Evolutionary conservation across 2,113 vertebrate species (phyloP), one percentile per base, ranked within the genome.

Genomic region (Aphelocoma coerulescens): DNA sequence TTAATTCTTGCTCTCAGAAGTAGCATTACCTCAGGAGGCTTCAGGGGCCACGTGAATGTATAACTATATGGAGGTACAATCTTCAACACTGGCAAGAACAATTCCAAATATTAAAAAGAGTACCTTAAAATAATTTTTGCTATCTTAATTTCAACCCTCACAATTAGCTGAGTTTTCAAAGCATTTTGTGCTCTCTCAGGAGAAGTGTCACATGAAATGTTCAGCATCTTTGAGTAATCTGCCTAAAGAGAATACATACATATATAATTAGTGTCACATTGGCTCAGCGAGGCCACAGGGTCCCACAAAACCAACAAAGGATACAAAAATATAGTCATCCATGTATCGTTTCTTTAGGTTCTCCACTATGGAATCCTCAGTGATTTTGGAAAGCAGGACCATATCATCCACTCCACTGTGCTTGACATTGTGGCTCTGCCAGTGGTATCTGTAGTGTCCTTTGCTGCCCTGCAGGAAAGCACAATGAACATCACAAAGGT

Each of bases 261-360:
- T 4, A 32, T 4, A 3, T 1, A 21, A 58, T 51, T 13, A 63
- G 19, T 59, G 49, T 59, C 61, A 43, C 19, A 26, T 1, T 39
- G 51, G 28, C 67, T 65, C 63, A 90, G 32, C 27, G 72, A 74
- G 44, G 54, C 55, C 5, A 35, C 5, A 1, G 48, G 37, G 67
- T 28, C 51, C 37, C 11, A 16, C 44, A 48, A 43, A 91, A 62
- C 15, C 41, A 57, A 2, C 21, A 96, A 99, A 99, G 99, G 99
- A 99, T 99, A 99, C 99, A 97, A 99, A 99, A 97, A 99, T 99
- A 91, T 98, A 99, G 97, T 99, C 99, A 51, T 99, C 99, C 99
- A 99, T 99, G 97, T 99, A 99, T 98, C 99, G 98, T 97, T 99
- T 99, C 98, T 99, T 99, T 28, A 99, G 98, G 97, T 99, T 99